Evolutionary conservation across 1,140 invertebrate species (phyloP), one percentile per base, ranked within the genome.

Genomic region (Planococcus citri): DNA sequence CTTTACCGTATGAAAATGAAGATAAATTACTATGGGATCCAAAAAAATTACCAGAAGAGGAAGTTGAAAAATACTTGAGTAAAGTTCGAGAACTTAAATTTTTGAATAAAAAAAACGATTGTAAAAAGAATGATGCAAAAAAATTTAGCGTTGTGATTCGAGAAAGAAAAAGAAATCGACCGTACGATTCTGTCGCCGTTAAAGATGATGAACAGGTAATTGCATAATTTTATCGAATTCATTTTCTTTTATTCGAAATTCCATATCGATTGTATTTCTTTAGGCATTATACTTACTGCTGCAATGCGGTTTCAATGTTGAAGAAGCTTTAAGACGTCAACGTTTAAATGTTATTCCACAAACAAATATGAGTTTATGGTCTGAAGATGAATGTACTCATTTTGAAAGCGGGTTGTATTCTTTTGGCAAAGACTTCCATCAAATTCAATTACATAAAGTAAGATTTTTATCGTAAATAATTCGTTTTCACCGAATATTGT

Each of bases 371-470:
- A 92, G 90, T 76, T 82, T 95, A 3, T 98, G 95, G 95, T 97
- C 94, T 22, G 95, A 97, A 78, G 95, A 97, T 78, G 95, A 98
- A 78, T 97, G 94, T 81, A 84, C 90, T 71, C 95, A 95, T 81
- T 98, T 98, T 82, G 95, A 98, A 82, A 89, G 88, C 77, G 95
- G 94, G 69, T 83, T 98, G 2, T 84, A 94, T 75, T 85, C 85
- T 70, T 95, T 92, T 78, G 95, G 95, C 57, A 98, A 98, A 81
- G 93, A 98, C 80, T 98, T 98, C 79, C 90, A 94, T 79, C 82
- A 89, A 71, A 97, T 98, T 76, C 90, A 96, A 27, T 64, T 64
- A 17, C 60, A 64, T 25, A 64, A 64, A 25, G 60, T 64, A 27
- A 22, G 12, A 24, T 22, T 64, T 64, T 64, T 64, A 22, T 60